Conservation (phyloP, 2,113 vertebrate genomes). For the Condylura cristata region DNA sequence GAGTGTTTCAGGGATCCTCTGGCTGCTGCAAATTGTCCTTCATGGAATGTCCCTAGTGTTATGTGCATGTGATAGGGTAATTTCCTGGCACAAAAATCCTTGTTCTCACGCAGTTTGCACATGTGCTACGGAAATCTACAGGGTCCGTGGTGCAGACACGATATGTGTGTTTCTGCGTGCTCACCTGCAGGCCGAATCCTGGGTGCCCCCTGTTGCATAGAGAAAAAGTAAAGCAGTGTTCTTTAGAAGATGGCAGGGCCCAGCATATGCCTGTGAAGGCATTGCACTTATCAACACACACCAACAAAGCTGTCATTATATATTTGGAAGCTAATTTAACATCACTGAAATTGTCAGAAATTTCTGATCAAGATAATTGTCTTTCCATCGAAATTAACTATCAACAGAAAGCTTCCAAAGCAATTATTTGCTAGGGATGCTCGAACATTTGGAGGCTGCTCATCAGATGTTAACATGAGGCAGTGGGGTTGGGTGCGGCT, state of each 20-base stretch:
- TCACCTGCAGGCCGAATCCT: background rate
- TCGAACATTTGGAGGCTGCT: conserved; percentile 80
- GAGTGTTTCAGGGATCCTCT: background rate
- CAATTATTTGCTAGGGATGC: conserved; percentile 74
- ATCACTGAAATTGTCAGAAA: conserved; percentile 48
- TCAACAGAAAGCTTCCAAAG: conserved; percentile 73
- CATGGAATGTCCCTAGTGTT: background rate
- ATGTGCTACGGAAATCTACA: background rate
- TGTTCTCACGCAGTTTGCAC: background rate
- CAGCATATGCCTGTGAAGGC: background rate
- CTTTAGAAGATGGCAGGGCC: background rate
- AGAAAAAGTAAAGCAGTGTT: background rate
- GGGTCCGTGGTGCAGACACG: background rate
- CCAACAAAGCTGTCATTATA: conserved; percentile 39
- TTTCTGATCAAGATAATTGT: conserved; percentile 59
- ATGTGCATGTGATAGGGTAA: background rate
- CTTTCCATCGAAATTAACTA: conserved; percentile 77
- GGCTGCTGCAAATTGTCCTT: background rate
- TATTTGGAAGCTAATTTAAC: conserved; percentile 40
- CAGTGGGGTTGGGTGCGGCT: conserved; percentile 74
- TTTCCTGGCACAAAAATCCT: background rate
- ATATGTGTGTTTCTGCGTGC: background rate
- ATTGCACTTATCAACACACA: background rate
- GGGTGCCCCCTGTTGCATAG: background rate
- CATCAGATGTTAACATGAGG: conserved; percentile 78